Conservation (phyloP, 2,113 vertebrate species). For the Cranoglanis bouderius region DNA sequence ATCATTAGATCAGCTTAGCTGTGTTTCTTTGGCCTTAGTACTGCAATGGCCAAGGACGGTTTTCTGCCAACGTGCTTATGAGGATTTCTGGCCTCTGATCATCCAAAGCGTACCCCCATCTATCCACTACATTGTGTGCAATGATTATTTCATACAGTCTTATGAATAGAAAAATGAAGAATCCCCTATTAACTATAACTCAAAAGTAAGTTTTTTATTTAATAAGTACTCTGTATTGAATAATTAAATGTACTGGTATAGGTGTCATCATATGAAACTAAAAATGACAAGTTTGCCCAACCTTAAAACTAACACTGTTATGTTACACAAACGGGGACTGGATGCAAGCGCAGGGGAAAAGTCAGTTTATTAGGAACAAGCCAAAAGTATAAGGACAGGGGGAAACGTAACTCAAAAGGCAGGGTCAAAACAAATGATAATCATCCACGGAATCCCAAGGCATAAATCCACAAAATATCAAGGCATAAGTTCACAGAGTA, state of each 20-base stretch:
- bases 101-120: neutral
- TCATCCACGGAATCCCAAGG: no score
- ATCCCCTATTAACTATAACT: neutral
- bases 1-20: slow-evolving; percentile 42
- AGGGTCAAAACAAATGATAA: no score
- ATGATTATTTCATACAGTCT: neutral
- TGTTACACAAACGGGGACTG: no score
- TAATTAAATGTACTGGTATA: neutral
- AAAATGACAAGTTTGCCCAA: neutral
- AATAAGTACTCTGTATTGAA: neutral
- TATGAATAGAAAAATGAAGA: neutral
- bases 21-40: slow-evolving; percentile 31
- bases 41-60: slow-evolving; percentile 8
- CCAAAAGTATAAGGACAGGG: no score
- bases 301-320: neutral
- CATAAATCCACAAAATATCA: no score
- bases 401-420: no score
- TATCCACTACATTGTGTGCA: neutral
- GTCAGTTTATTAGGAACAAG: no score
- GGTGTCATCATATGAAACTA: neutral
- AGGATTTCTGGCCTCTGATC: slow-evolving; percentile 52
- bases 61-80: slow-evolving; percentile 34
- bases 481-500: no score
- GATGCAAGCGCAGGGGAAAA: no score
- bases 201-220: neutral